Evolutionary conservation across 2,113 vertebrate genomes (phyloP).

Genomic region (Neoarius graeffei): DNA sequence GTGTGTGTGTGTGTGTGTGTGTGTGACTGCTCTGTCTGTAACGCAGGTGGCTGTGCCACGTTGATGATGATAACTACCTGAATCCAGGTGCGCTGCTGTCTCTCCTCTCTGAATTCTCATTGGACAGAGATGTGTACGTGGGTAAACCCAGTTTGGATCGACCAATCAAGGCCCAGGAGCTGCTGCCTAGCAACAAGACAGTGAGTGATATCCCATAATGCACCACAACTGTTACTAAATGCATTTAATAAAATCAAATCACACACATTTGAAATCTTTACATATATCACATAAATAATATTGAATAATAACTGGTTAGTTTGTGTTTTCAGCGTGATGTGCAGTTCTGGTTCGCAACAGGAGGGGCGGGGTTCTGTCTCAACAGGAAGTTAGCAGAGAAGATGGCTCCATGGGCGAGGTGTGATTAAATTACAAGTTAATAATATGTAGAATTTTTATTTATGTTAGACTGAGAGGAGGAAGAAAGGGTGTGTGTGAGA

Average conservation of each 20-base stretch:
- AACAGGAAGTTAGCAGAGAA: conserved; percentile 81
- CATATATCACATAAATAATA: neutral
- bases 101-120: conserved; percentile 76
- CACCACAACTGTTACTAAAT: neutral
- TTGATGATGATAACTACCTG: conserved; percentile 93
- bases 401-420: conserved; percentile 94
- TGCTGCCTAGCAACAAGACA: conserved; percentile 76
- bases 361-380: conserved; percentile 93
- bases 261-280: no score
- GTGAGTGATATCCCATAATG: conserved; percentile 63
- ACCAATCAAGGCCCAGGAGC: conserved; percentile 82
- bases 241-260: neutral
- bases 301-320: neutral
- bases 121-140: conserved; percentile 76
- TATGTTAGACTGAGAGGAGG: neutral
- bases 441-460: neutral
- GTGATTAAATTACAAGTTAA: conserved; percentile 48
- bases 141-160: conserved; percentile 88
- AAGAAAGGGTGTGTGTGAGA: neutral
- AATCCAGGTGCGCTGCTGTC: conserved; percentile 77
- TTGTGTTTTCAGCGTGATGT: conserved; percentile 77
- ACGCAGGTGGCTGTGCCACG: conserved; percentile 86
- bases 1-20: neutral
- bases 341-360: conserved; percentile 92
- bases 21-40: neutral